Conservation (phyloP, 1,140 invertebrate species). For the Aphaenogaster rudis region DNA sequence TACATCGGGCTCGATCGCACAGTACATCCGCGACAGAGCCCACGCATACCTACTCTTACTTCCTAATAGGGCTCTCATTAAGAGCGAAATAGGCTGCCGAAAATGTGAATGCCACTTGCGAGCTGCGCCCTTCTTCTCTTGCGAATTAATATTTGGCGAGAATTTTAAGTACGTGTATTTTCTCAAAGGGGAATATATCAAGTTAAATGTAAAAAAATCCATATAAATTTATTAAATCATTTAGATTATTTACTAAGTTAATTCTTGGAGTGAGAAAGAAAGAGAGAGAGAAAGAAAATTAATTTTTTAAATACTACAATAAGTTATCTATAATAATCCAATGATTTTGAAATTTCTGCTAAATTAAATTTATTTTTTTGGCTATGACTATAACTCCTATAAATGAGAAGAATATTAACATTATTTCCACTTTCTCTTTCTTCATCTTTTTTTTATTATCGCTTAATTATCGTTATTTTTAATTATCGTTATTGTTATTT, state of each 20-base stretch:
- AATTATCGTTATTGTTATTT: too few relatives aligned
- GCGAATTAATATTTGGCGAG: background rate
- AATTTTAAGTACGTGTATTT: background rate
- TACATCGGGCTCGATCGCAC: conserved; percentile 73
- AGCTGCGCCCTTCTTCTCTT: background rate
- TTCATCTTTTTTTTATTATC: background rate
- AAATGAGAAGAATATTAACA: background rate
- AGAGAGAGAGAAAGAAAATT: background rate
- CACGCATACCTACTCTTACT: conserved; percentile 71
- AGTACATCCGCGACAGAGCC: conserved; percentile 68
- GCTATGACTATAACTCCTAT: background rate
- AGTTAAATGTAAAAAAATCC: background rate
- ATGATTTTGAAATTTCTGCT: background rate
- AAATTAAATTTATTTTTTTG: background rate
- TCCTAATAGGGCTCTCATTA: conserved; percentile 83
- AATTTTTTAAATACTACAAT: background rate
- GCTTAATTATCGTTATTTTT: background rate
- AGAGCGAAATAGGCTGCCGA: conserved; percentile 68
- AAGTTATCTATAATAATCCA: background rate
- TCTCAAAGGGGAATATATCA: background rate
- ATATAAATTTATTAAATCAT: background rate
- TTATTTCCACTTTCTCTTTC: background rate
- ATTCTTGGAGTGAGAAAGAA: background rate
- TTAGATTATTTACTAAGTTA: background rate
- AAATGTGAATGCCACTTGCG: conserved; percentile 48